phyloP scores from a whole-genome alignment of 2,113 vertebrate species.

The Xenopus borealis region DNA sequence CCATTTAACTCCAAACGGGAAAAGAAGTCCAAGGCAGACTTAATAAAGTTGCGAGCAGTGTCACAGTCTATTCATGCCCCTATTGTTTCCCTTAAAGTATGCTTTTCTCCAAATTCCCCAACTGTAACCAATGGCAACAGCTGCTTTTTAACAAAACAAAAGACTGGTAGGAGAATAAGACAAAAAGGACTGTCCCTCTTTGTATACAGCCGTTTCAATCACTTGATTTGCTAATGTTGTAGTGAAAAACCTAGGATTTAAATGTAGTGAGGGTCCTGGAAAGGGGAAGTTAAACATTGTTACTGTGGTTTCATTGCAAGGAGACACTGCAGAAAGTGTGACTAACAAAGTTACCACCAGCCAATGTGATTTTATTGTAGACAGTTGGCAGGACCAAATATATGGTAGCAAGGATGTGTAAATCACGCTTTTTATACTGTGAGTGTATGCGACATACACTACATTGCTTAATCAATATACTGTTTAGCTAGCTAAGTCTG shows the following conservation, averaged over 20 bases:
- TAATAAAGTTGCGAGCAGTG: slow-evolving; percentile 76
- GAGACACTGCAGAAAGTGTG: not conserved
- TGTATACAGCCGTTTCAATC: slow-evolving; percentile 22
- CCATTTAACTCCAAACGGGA: slow-evolving; percentile 61
- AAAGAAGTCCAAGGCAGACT: slow-evolving; percentile 60
- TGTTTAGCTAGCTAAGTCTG: too few relatives aligned
- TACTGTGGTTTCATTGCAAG: slow-evolving; percentile 8
- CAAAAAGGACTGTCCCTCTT: slow-evolving; percentile 20
- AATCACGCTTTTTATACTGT: too few relatives aligned
- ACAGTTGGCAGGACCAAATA: not conserved
- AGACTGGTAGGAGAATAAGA: slow-evolving; percentile 22
- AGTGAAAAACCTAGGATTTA: not conserved
- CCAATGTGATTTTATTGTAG: not conserved
- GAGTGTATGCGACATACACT: too few relatives aligned
- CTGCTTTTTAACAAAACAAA: slow-evolving; percentile 47
- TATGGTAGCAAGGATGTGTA: too few relatives aligned
- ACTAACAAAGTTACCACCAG: slow-evolving; percentile 3
- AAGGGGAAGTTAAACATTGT: not conserved
- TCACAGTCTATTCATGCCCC: slow-evolving; percentile 59
- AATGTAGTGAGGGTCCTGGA: not conserved
- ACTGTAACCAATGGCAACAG: slow-evolving; percentile 62
- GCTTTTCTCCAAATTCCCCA: slow-evolving; percentile 59
- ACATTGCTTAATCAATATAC: too few relatives aligned
- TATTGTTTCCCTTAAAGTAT: slow-evolving; percentile 60
- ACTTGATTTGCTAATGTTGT: slow-evolving; percentile 35